Evolutionary conservation across 2,888 invertebrate genomes (phyloP).

Genomic region (Osedax frankpressi): DNA sequence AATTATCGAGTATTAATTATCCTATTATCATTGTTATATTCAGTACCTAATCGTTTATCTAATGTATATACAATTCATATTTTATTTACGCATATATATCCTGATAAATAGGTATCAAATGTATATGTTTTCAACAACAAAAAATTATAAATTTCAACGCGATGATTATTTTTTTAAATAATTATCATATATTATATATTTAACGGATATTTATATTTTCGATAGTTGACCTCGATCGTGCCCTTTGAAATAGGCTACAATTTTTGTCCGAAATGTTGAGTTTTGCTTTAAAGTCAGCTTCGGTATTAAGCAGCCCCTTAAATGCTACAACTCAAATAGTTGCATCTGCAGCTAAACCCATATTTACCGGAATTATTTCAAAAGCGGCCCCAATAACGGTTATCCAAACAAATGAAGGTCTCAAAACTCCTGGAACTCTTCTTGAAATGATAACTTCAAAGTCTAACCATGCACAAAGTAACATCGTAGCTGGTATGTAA

Average conservation of each 20-base stretch:
- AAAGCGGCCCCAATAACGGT: not conserved
- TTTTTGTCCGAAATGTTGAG: constrained; percentile 22
- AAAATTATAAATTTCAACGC: too few species aligned
- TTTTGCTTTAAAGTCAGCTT: constrained; percentile 18
- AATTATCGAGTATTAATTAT: too few species aligned
- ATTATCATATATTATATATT: too few species aligned
- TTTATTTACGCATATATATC: too few species aligned
- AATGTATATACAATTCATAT: too few species aligned
- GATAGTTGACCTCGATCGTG: not conserved
- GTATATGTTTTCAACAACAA: too few species aligned
- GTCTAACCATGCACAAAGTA: not conserved
- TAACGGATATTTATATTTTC: too few species aligned
- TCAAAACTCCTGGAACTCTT: not conserved
- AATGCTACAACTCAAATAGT: constrained; percentile 32
- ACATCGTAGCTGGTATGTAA: not conserved
- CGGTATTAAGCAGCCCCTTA: constrained; percentile 21
- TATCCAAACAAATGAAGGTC: not conserved
- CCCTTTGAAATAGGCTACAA: not conserved
- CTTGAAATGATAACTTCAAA: not conserved
- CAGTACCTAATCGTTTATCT: too few species aligned
- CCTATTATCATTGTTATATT: too few species aligned
- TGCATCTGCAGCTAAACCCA: constrained; percentile 28
- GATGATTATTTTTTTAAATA: too few species aligned
- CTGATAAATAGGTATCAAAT: too few species aligned
- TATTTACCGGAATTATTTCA: constrained; percentile 5